Conservation (phyloP, 2,797 vertebrate species). For the Sebastolobus altivelis region DNA sequence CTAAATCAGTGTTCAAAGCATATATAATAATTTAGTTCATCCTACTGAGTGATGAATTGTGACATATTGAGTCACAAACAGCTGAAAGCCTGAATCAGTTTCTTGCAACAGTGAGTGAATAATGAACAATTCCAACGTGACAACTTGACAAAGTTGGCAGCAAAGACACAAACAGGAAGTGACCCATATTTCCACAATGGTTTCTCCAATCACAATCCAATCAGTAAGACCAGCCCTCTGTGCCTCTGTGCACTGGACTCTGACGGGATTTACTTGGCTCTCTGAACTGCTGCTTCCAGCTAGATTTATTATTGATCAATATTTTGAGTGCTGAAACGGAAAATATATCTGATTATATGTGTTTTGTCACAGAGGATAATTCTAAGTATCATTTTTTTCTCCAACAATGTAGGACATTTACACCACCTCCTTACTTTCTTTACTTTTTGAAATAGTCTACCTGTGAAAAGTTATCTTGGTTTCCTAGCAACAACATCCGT, state of each 20-base stretch:
- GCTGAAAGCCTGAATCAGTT: not conserved
- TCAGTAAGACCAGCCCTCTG: not conserved
- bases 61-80: not conserved
- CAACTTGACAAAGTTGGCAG: not conserved
- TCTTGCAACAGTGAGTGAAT: not conserved
- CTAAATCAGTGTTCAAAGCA: not conserved
- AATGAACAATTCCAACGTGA: not conserved
- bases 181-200: not conserved
- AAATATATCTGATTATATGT: not conserved
- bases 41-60: not conserved
- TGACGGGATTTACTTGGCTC: no score
- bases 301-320: no score
- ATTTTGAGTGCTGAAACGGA: not conserved
- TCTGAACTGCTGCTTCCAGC: no score
- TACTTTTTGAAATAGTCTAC: not conserved
- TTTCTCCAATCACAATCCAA: not conserved
- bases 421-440: not conserved
- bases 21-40: not conserved
- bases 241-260: no score
- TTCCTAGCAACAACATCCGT: slow-evolving; percentile 22
- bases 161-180: slow-evolving; percentile 24
- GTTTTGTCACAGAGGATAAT: not conserved
- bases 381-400: not conserved
- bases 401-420: not conserved
- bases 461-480: slow-evolving; percentile 6